A percentile compares a stretch with the other conserved stretches of the same genome.
Evolutionary conservation across 2,888 invertebrate species (phyloP).

Genomic region (Acrocera orbiculus): DNA sequence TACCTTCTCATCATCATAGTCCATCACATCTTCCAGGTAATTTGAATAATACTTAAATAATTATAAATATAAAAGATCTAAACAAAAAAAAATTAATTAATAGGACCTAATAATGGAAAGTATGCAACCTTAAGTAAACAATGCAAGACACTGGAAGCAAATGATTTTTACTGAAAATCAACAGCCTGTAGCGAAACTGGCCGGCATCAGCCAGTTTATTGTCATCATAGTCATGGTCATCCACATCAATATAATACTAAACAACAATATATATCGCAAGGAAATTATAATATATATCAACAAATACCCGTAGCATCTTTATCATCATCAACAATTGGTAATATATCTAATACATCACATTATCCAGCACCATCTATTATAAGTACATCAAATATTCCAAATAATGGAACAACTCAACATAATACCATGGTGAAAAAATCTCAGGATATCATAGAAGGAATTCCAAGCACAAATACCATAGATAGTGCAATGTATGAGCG

Average conservation of each 20-base stretch:
- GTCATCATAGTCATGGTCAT: constrained; percentile 32
- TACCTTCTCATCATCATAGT: constrained; percentile 43
- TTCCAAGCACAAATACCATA: constrained; percentile 22
- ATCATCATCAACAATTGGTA: constrained; percentile 15
- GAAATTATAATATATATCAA: constrained; percentile 26
- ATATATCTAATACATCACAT: constrained; percentile 20
- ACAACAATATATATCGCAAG: constrained; percentile 21
- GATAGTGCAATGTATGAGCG: constrained; percentile 30
- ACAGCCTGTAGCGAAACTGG: constrained; percentile 32
- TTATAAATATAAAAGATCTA: background rate
- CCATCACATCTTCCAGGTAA: constrained; percentile 35
- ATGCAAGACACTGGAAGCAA: constrained; percentile 86
- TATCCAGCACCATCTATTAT: background rate
- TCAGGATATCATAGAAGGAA: constrained; percentile 18
- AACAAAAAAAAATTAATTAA: constrained; percentile 8
- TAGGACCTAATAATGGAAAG: constrained; percentile 64
- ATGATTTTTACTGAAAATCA: constrained; percentile 88
- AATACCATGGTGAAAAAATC: constrained; percentile 13
- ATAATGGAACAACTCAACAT: too few species aligned
- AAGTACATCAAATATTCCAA: too few species aligned
- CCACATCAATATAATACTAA: constrained; percentile 38
- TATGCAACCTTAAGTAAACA: constrained; percentile 91
- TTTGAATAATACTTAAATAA: constrained; percentile 8
- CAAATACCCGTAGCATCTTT: constrained; percentile 27
- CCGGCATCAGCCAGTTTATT: constrained; percentile 27